A percentile compares a stretch with the other conserved stretches of the same genome.
Evolutionary conservation across 2,113 vertebrate species (phyloP).

Genomic region (Chlorodrepanis virens): DNA sequence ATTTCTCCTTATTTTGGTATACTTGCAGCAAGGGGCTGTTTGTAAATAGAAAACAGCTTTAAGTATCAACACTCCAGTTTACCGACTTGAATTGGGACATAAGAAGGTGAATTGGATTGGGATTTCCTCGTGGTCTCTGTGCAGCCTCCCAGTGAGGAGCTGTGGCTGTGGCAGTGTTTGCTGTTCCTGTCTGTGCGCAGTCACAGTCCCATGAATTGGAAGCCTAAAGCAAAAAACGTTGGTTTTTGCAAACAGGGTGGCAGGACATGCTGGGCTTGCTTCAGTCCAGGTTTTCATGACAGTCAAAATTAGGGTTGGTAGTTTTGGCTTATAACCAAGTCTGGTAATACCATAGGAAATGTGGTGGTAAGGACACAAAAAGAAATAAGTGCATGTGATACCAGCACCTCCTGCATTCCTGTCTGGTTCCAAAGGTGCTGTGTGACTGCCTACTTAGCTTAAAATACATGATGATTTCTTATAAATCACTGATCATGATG

Average conservation of each 20-base stretch:
- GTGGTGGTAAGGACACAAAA: neutral
- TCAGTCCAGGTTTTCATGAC: neutral
- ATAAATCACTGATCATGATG: neutral
- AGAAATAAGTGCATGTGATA: neutral
- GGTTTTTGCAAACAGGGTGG: neutral
- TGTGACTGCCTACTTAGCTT: neutral
- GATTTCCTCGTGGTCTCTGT: accelerated
- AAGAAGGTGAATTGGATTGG: neutral
- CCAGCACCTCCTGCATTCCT: neutral
- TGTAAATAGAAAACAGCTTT: neutral
- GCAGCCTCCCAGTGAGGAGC: neutral
- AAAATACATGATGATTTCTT: neutral
- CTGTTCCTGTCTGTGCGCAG: neutral
- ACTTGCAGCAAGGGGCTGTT: neutral
- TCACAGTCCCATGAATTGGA: neutral
- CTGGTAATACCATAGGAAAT: neutral
- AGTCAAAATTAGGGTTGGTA: neutral
- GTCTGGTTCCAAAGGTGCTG: neutral
- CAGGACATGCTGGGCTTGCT: neutral
- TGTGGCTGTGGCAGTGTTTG: neutral
- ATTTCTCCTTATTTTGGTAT: neutral
- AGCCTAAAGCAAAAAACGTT: neutral
- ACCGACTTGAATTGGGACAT: accelerated
- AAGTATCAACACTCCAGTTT: neutral
- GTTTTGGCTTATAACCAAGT: neutral